A percentile compares a stretch with the other conserved stretches of the same genome.
Evolutionary conservation across 64 coral and sea anemone genomes (phyloP).

Genomic region (Stichodactyla helianthus): DNA sequence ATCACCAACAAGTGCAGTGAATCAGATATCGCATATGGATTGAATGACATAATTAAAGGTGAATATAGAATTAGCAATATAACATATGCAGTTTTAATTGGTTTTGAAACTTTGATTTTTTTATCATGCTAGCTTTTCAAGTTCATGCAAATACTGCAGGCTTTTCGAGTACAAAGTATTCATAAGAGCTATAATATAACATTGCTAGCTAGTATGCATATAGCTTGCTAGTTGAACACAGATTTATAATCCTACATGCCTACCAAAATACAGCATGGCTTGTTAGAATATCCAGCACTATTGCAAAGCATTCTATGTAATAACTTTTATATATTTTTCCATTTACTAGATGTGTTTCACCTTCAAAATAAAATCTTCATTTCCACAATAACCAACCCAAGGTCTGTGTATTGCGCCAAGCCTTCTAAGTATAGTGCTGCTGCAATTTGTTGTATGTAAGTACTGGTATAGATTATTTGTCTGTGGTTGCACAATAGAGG

Average conservation of each 20-base stretch:
- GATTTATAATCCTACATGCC: no score
- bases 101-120: no score
- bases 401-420: slow-evolving; percentile 17
- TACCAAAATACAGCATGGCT: no score
- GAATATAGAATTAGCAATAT: background rate
- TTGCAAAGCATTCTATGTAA: no score
- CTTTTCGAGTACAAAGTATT: no score
- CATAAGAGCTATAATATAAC: no score
- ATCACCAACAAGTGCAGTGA: slow-evolving; percentile 56
- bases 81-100: background rate
- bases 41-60: slow-evolving; percentile 39
- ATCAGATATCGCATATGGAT: slow-evolving; percentile 30
- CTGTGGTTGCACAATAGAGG: no score
- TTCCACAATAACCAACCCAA: background rate
- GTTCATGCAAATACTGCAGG: no score
- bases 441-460: slow-evolving; percentile 13
- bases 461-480: background rate
- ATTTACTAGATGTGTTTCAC: background rate
- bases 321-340: background rate
- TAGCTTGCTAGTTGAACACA: no score
- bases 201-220: no score
- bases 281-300: no score
- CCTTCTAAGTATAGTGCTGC: background rate
- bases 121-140: no score
- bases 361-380: background rate